Evolutionary conservation across 2,888 invertebrate species (phyloP).

Genomic region (Leucania comma): DNA sequence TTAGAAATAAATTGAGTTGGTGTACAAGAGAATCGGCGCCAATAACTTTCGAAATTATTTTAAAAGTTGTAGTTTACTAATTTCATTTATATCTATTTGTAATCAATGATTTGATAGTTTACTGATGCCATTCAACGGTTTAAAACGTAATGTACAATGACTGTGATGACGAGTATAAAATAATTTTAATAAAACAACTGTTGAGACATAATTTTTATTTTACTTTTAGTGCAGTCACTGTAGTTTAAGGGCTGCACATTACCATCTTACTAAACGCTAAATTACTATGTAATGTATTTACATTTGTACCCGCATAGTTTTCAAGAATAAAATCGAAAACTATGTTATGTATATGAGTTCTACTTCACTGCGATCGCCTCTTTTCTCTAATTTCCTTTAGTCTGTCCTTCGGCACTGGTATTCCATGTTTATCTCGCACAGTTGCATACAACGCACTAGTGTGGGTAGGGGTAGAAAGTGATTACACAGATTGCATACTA

Average conservation of each 20-base stretch:
- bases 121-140: neutral
- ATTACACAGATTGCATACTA: too few relatives aligned
- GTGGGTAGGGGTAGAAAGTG: too few relatives aligned
- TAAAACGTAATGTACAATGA: neutral
- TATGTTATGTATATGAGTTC: neutral
- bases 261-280: neutral
- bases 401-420: too few relatives aligned
- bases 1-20: too few relatives aligned
- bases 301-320: neutral
- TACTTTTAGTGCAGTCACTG: too few relatives aligned
- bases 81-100: neutral
- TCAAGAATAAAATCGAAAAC: slow-evolving; percentile 21
- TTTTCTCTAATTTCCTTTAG: too few relatives aligned
- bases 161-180: slow-evolving; percentile 2
- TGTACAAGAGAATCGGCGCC: too few relatives aligned
- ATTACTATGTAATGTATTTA: neutral
- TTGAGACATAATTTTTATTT: neutral
- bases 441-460: too few relatives aligned
- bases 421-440: too few relatives aligned
- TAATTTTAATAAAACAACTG: neutral
- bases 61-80: neutral
- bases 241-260: too few relatives aligned
- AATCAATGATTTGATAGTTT: neutral
- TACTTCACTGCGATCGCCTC: neutral
- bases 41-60: neutral